These are phyloP conservation scores for Darevskia nairensis DNA, from an alignment of 2,797 vertebrate species.

Conservation along the genomic window DNA sequence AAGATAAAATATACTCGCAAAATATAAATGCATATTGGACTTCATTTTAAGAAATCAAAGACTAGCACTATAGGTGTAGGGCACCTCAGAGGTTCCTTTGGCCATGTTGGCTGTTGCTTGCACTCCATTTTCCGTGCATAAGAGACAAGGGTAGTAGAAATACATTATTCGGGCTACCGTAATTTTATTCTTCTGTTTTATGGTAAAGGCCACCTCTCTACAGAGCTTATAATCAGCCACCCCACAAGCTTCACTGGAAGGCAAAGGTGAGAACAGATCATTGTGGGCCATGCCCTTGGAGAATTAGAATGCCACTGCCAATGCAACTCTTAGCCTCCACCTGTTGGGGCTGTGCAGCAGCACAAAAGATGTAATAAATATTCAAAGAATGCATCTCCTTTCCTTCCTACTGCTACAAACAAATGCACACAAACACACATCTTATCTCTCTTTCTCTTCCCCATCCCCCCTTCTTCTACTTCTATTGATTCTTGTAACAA, in stretches of 20 bases:
- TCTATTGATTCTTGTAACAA: conserved; percentile 51
- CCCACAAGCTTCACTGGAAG: conserved; percentile 41
- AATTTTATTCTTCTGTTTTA: conserved; percentile 43
- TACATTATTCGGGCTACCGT: conserved; percentile 53
- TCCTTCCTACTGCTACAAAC: not conserved
- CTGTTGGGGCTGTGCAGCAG: conserved; percentile 39
- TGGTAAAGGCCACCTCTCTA: conserved; percentile 11
- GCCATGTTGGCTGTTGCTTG: conserved; percentile 18
- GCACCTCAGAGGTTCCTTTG: not conserved
- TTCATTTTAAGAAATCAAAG: not conserved
- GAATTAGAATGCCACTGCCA: conserved; percentile 50
- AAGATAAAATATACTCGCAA: not conserved
- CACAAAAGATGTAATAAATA: conserved; percentile 59
- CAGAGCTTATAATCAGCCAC: conserved; percentile 45
- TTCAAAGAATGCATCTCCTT: conserved; percentile 47
- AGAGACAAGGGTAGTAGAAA: conserved; percentile 54
- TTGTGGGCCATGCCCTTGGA: conserved; percentile 32
- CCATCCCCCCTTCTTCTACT: not conserved
- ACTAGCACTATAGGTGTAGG: not conserved
- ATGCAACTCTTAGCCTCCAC: conserved; percentile 45
- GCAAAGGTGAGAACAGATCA: conserved; percentile 28
- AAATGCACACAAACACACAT: not conserved
- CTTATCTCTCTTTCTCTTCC: not conserved
- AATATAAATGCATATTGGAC: not conserved
- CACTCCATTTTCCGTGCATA: not conserved